These are phyloP conservation scores for Rhorus exstirpatorius DNA, from an alignment of 2,888 invertebrate species.

Conservation along the genomic window DNA sequence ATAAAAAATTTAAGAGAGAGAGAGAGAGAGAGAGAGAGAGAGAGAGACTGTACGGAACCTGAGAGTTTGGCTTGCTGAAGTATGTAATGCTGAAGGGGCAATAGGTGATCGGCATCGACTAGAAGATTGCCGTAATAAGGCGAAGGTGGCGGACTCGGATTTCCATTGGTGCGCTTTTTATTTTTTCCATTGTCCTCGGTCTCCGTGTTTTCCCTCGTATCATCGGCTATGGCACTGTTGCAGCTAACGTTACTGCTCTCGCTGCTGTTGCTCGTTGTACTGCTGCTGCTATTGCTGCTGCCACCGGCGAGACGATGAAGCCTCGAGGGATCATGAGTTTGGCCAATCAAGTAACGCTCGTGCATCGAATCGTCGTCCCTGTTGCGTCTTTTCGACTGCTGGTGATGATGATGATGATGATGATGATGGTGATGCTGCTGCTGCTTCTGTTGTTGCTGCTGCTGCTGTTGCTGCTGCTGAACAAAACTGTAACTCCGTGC, in stretches of 20 bases:
- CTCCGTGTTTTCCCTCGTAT: constrained; percentile 75
- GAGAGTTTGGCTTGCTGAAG: constrained; percentile 94
- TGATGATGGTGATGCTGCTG: constrained; percentile 74
- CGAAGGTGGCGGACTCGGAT: constrained; percentile 84
- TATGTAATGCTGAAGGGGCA: constrained; percentile 95
- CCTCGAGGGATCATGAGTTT: constrained; percentile 83
- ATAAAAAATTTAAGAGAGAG: constrained; percentile 8
- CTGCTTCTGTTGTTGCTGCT: constrained; percentile 76
- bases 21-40: background rate
- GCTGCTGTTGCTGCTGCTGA: constrained; percentile 83
- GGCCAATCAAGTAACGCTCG: constrained; percentile 90
- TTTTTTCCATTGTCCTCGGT: constrained; percentile 80
- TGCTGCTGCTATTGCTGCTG: constrained; percentile 75
- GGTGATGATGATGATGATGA: constrained; percentile 68
- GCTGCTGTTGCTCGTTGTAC: constrained; percentile 80
- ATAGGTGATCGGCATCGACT: constrained; percentile 88
- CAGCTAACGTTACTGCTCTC: constrained; percentile 79
- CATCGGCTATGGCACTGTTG: constrained; percentile 80
- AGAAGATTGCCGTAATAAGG: constrained; percentile 84
- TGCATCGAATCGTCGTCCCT: constrained; percentile 94
- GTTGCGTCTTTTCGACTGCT: constrained; percentile 84
- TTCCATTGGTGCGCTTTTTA: constrained; percentile 83
- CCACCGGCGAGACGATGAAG: constrained; percentile 81
- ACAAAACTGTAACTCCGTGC: constrained; percentile 89
- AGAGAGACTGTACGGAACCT: constrained; percentile 84